Evolutionary conservation across 30 jellyfish, hydroid and myxozoan species (phyloP).

Genomic region (Cassiopea andromeda): DNA sequence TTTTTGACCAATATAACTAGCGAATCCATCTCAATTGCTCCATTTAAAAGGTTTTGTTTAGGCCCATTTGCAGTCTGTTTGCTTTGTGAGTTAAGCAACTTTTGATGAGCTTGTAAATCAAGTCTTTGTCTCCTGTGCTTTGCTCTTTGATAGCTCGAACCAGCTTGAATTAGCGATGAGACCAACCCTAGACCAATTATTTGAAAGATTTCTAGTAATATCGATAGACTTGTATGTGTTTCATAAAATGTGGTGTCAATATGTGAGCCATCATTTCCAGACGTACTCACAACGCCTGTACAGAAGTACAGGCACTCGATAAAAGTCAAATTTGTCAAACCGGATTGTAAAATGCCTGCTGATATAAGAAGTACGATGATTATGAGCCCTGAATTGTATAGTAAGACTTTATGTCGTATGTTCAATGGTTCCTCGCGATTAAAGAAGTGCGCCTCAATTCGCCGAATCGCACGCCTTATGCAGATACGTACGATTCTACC

Average conservation of each 20-base stretch:
- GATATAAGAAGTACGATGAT: neutral
- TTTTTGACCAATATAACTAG: slow-evolving; percentile 58
- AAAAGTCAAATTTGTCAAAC: slow-evolving; percentile 22
- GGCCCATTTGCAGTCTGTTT: slow-evolving; percentile 41
- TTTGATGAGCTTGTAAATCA: slow-evolving; percentile 15
- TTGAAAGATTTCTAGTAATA: slow-evolving; percentile 44
- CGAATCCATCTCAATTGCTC: slow-evolving; percentile 68
- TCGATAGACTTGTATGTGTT: slow-evolving; percentile 22
- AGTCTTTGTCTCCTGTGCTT: slow-evolving; percentile 60
- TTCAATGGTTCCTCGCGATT: slow-evolving; percentile 68
- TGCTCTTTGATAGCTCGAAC: slow-evolving; percentile 48
- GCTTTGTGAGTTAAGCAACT: neutral
- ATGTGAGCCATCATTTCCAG: slow-evolving; percentile 47
- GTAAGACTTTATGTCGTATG: slow-evolving; percentile 59
- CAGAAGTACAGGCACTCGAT: slow-evolving; percentile 43
- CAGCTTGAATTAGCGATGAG: slow-evolving; percentile 67
- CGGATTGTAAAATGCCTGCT: neutral
- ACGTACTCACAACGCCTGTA: slow-evolving; percentile 47
- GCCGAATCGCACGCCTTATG: slow-evolving; percentile 34
- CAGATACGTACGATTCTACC: slow-evolving; percentile 52
- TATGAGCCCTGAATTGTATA: slow-evolving; percentile 29
- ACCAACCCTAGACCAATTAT: slow-evolving; percentile 59
- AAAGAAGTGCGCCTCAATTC: slow-evolving; percentile 64
- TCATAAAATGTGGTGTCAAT: slow-evolving; percentile 42
- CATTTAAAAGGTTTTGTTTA: slow-evolving; percentile 17